A percentile compares a stretch with the other conserved stretches of the same genome.
These are phyloP conservation scores for Drosophila suzukii DNA, from an alignment of 1,140 invertebrate species.

Conservation along the genomic window DNA sequence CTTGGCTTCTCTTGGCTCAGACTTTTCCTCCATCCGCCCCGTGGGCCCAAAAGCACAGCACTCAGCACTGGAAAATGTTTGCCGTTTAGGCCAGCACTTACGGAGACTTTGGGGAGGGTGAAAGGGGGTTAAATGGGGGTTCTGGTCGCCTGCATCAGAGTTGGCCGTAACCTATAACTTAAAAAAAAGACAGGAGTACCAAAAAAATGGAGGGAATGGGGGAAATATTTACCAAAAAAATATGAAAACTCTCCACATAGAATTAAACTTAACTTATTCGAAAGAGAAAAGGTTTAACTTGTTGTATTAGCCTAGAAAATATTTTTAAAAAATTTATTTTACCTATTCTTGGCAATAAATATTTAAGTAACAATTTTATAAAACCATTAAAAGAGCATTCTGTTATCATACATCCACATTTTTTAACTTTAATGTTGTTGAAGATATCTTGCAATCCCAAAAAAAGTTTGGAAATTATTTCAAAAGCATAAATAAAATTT, in stretches of 20 bases:
- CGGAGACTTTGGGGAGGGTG: neutral
- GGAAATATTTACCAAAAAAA: neutral
- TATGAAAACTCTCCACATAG: neutral
- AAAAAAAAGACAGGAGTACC: neutral
- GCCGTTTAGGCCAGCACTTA: conserved; percentile 61
- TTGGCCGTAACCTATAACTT: neutral
- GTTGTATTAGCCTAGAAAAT: neutral
- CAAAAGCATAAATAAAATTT: too few species aligned
- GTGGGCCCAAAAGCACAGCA: conserved; percentile 52
- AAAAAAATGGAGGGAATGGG: neutral
- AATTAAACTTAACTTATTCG: neutral
- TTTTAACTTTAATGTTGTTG: too few species aligned
- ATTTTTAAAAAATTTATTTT: neutral
- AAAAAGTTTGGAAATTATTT: too few species aligned
- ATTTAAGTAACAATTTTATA: too few species aligned
- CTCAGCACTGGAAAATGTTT: conserved; percentile 67
- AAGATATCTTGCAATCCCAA: too few species aligned
- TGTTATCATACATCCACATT: too few species aligned
- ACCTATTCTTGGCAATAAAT: too few species aligned
- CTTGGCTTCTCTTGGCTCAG: conserved; percentile 35
- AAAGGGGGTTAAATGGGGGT: neutral
- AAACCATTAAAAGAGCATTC: too few species aligned
- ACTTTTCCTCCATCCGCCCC: conserved; percentile 26
- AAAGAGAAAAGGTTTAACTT: neutral
- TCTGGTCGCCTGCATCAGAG: conserved; percentile 23